Conservation (phyloP, 2,888 invertebrate species). For the Tillus elongatus region DNA sequence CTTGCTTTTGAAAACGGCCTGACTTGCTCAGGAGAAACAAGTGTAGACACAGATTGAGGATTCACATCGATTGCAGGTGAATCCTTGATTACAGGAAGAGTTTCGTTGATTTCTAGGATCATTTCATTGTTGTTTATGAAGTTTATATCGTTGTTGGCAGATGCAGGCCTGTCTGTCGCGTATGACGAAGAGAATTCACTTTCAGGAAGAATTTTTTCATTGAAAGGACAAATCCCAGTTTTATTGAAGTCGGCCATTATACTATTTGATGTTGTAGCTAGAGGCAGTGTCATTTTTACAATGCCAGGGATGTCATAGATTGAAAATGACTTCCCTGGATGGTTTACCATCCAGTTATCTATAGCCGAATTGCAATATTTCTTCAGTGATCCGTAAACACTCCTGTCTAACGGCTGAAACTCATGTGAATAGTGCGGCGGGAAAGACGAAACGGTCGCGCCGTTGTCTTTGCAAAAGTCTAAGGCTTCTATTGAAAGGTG, state of each 20-base stretch:
- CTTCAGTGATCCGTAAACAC: too few relatives aligned
- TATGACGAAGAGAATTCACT: constrained; percentile 11
- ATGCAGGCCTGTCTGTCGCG: constrained; percentile 12
- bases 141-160: not conserved
- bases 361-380: too few relatives aligned
- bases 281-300: too few relatives aligned
- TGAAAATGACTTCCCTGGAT: constrained; percentile 14
- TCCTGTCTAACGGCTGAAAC: too few relatives aligned
- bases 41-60: too few relatives aligned
- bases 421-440: constrained; percentile 21
- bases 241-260: constrained; percentile 8
- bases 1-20: too few relatives aligned
- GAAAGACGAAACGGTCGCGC: constrained; percentile 15
- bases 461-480: constrained; percentile 16
- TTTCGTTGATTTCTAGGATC: too few relatives aligned
- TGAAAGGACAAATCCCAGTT: constrained; percentile 10
- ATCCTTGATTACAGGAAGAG: too few relatives aligned
- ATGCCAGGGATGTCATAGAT: constrained; percentile 16
- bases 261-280: constrained; percentile 9
- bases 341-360: constrained; percentile 14
- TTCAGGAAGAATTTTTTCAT: constrained; percentile 13
- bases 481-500: constrained; percentile 14
- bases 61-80: too few relatives aligned
- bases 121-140: too few relatives aligned
- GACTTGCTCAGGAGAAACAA: too few relatives aligned